These are phyloP conservation scores for Teleogryllus occipitalis DNA, from an alignment of 1,140 invertebrate genomes.

Conservation along the genomic window DNA sequence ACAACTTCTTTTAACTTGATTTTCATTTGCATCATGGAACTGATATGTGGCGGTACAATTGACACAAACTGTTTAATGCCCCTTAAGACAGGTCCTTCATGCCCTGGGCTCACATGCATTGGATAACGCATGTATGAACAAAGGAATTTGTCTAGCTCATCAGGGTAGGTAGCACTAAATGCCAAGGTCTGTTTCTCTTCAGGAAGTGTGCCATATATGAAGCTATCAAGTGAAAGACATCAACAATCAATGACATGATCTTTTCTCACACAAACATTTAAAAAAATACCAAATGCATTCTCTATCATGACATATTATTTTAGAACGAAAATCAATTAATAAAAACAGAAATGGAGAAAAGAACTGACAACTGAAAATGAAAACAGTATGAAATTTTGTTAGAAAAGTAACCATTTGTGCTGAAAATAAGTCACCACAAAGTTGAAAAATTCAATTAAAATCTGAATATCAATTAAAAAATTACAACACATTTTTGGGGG, in stretches of 20 bases:
- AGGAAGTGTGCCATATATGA: slow-evolving; percentile 64
- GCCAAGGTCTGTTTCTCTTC: slow-evolving; percentile 80
- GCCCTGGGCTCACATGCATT: slow-evolving; percentile 55
- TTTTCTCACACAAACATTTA: neutral
- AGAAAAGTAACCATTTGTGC: too few relatives aligned
- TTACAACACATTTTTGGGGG: too few relatives aligned
- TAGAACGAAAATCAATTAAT: too few relatives aligned
- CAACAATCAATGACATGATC: too few relatives aligned
- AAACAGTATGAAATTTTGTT: too few relatives aligned
- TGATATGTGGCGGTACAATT: slow-evolving; percentile 47
- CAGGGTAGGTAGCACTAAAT: slow-evolving; percentile 88
- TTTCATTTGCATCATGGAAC: slow-evolving; percentile 43
- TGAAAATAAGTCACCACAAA: too few relatives aligned
- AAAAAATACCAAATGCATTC: neutral
- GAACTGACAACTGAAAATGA: too few relatives aligned
- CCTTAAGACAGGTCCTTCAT: slow-evolving; percentile 49
- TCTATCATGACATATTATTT: too few relatives aligned
- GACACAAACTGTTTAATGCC: slow-evolving; percentile 69
- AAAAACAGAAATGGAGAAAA: too few relatives aligned
- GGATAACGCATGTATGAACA: slow-evolving; percentile 72
- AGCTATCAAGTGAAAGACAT: slow-evolving; percentile 40
- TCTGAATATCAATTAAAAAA: too few relatives aligned
- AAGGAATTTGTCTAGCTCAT: slow-evolving; percentile 62
- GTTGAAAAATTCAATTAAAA: too few relatives aligned
- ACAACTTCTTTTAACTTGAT: slow-evolving; percentile 61